Evolutionary conservation across 2,797 vertebrate species (phyloP), one percentile per base, ranked within the genome.

Genomic region (Botia kubotai): DNA sequence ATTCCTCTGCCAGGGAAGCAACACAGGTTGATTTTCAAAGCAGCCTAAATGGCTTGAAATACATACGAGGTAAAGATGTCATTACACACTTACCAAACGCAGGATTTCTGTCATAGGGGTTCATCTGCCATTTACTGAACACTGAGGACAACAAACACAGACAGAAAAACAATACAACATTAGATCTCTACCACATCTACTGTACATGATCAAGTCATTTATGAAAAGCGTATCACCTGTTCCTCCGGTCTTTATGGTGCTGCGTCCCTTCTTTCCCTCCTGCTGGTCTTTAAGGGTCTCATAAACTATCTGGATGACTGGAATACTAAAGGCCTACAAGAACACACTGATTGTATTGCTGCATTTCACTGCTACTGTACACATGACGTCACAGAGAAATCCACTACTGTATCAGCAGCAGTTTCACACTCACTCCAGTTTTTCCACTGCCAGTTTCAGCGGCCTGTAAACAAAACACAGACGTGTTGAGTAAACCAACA

Each of bases 391-490:
- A 26, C 23, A 26, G 23, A 2, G 23, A 26, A 26, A 26, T 26
- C 23, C 23, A 26, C 23, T 26, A 26, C 23, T 26, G 23, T 26
- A 26, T 26, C 23, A 26, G 23, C 23, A 26, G 23, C 2, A 74
- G 3, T 4, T 76, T 55, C n/a, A 55, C 55, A 96, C 97, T 95
- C 93, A 99, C 98, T 82, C 98, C 98, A 66, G 98, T 99, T 94
- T 99, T 99, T n/a, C 98, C 98, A 79, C 98, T 99, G 1, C 98
- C 98, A 0, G 98, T 99, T 93, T 99, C 98, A 86, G 98, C 98
- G 87, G 98, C 98, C 98, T 99, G 57, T 6, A 48, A 87, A 86
- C 6, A 79, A 75, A 68, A 11, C 26, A 60, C 53, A 84, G 58
- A 55, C 1, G 0, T 2, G 8, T 0, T 11, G 10, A 21, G 13